Evolutionary conservation across 2,113 vertebrate genomes (phyloP), one percentile per base, ranked within the genome.

Genomic region (Fulmarus glacialis): DNA sequence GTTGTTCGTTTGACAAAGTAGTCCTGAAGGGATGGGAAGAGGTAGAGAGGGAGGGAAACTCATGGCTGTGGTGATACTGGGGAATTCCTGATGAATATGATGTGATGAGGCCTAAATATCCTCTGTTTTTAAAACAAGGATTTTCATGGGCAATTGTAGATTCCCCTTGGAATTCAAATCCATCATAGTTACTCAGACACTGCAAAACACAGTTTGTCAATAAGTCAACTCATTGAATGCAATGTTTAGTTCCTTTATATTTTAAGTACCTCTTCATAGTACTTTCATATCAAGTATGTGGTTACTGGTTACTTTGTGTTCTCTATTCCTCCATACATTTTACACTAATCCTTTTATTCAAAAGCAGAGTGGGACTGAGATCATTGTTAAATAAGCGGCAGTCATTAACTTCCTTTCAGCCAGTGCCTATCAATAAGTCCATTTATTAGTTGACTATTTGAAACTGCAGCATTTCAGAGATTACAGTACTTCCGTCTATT

Each of bases 1-100:
- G 47, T 56, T 72, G 9, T 30, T 67, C 0, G 0, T 26, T 40
- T 15, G 24, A 15, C 34, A 5, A 58, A n/a, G 11, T 30, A 14
- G 20, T 40, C 29, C 68, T 11, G 10, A 68, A 82, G 24, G 55
- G 23, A 16, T 29, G 55, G 24, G n/a, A 34, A 48, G 24, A 68
- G n/a, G 4, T 34, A 24, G 40, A 56, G 27, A 36, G 15, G 40
- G 43, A 48, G 15, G 23, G 72, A 59, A 82, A 3, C 26, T n/a
- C 36, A 27, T 92, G 55, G 32, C 45, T 82, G 40, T 36, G 36
- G n/a, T 53, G 55, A 42, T 38, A 27, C n/a, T 29, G 40, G 45
- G 19, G 30, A 74, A 23, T 47, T 88, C 50, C 16, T 79, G 30
- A n/a, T 17, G 23, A 45, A 13, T 29, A 4, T 7, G 27, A 5